These are phyloP conservation scores for Pemphigus obesinymphae DNA, from an alignment of 1,140 invertebrate species.

Conservation along the genomic window DNA sequence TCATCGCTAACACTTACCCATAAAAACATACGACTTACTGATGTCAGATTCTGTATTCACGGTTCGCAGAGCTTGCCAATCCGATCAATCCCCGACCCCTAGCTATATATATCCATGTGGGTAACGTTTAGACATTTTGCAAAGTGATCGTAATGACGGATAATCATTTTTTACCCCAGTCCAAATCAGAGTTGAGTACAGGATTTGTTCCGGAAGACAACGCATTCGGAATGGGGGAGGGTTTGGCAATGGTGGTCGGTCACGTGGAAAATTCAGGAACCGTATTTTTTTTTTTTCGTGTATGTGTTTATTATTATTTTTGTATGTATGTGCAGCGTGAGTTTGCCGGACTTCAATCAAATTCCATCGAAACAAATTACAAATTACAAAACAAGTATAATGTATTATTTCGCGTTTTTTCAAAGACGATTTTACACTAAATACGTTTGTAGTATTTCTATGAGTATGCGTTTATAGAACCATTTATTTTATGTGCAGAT, in stretches of 20 bases:
- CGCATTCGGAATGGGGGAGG: not conserved
- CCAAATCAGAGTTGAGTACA: not conserved
- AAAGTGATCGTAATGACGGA: constrained; percentile 41
- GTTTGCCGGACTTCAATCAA: not conserved
- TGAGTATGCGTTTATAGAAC: no score
- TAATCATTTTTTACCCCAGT: constrained; percentile 31
- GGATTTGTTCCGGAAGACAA: constrained; percentile 41
- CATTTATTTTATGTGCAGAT: no score
- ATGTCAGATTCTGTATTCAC: constrained; percentile 24
- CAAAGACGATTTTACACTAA: no score
- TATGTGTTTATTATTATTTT: not conserved
- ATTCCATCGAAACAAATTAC: not conserved
- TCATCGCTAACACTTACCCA: not conserved
- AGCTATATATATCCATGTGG: not conserved
- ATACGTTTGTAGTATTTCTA: no score
- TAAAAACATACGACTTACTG: constrained; percentile 22
- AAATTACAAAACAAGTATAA: not conserved
- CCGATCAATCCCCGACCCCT: constrained; percentile 25
- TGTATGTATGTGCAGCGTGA: not conserved
- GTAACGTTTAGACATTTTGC: constrained; percentile 24
- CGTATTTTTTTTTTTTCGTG: not conserved
- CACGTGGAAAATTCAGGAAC: constrained; percentile 27
- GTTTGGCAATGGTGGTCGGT: not conserved
- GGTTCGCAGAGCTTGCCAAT: constrained; percentile 30
- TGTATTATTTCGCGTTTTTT: no score